Percentiles rank a stretch among this genome's conserved stretches.
phyloP scores from a whole-genome alignment of 2,888 invertebrate species.

The Heteromurus nitidus region DNA sequence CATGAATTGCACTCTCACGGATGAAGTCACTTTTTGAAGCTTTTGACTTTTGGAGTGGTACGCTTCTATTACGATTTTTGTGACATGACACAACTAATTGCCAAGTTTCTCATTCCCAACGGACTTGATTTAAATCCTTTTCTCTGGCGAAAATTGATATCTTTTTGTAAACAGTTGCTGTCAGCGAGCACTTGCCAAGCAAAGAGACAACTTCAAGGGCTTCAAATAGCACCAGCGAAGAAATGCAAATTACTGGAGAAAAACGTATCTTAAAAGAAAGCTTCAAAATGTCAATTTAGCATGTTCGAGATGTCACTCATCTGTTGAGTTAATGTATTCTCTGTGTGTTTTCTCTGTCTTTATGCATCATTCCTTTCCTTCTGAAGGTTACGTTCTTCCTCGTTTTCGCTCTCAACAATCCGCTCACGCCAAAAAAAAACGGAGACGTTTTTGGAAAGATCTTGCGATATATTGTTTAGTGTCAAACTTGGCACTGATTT shows the following conservation, averaged over 20 bases:
- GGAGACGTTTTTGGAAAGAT: too few relatives aligned
- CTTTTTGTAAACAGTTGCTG: background rate
- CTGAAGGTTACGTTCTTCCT: background rate
- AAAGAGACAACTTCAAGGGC: conserved; percentile 1
- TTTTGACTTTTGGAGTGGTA: too few relatives aligned
- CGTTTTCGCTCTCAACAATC: too few relatives aligned
- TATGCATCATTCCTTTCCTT: background rate
- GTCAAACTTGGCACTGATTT: conserved; percentile 2
- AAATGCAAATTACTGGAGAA: background rate
- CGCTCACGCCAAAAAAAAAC: too few relatives aligned
- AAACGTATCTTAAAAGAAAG: too few relatives aligned
- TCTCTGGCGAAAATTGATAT: background rate
- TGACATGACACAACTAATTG: background rate
- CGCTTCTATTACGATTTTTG: too few relatives aligned
- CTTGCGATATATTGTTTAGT: too few relatives aligned
- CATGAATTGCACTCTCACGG: too few relatives aligned
- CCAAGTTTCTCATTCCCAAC: background rate
- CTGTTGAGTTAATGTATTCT: background rate
- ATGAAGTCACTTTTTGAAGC: too few relatives aligned
- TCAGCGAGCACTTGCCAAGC: too few relatives aligned
- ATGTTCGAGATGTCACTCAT: background rate
- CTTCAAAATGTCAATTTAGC: conserved; percentile 1
- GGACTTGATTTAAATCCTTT: background rate
- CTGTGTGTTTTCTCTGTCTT: background rate
- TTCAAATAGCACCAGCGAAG: background rate